A percentile compares a stretch with the other conserved stretches of the same genome.
Conservation (phyloP, 2,797 vertebrate species). For the Onychomys arenicola region DNA sequence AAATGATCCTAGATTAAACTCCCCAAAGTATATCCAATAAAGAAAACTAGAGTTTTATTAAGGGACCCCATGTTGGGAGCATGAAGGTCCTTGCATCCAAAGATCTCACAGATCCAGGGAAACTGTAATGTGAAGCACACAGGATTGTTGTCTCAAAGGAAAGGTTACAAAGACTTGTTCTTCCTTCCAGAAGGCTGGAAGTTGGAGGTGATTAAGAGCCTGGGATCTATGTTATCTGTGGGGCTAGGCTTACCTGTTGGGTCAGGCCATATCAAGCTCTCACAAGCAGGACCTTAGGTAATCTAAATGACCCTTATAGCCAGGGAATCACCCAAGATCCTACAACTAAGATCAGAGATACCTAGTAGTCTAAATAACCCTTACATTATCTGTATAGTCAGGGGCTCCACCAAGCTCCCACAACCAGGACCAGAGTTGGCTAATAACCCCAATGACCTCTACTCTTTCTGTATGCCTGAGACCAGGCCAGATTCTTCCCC, state of each 20-base stretch:
- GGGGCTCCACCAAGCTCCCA: too few relatives aligned
- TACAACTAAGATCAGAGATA: not conserved
- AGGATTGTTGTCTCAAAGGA: not conserved
- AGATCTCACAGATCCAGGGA: not conserved
- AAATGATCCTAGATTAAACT: not conserved
- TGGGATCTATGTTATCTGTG: too few relatives aligned
- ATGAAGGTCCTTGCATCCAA: not conserved
- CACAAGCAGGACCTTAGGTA: not conserved
- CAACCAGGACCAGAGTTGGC: too few relatives aligned
- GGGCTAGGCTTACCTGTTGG: not conserved
- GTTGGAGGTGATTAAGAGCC: not conserved
- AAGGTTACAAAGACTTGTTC: not conserved
- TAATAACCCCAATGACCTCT: too few relatives aligned
- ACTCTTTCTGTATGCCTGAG: not conserved
- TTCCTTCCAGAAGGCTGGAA: not conserved
- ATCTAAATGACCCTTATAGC: not conserved
- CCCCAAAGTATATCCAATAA: not conserved
- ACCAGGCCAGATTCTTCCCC: not conserved
- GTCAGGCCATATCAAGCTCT: not conserved
- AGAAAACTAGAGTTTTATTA: slow-evolving; percentile 13
- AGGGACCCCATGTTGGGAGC: not conserved
- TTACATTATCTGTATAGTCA: too few relatives aligned
- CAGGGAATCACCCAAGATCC: not conserved
- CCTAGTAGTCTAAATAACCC: not conserved
- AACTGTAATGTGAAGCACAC: not conserved